Evolutionary conservation across 2,888 invertebrate species (phyloP).

Genomic region (Noctua pronuba): DNA sequence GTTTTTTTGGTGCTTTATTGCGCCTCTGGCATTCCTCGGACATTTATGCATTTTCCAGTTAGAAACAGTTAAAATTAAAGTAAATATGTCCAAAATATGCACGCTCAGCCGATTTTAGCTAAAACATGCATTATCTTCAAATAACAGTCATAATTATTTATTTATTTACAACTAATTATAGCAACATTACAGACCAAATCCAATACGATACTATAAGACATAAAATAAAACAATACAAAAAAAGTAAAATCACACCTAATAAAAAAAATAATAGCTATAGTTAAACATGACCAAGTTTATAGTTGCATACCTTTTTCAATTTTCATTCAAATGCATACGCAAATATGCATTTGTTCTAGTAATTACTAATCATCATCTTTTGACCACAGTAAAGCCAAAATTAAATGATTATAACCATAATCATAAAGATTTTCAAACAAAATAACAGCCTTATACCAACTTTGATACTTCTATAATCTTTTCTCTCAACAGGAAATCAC

Average conservation of each 20-base stretch:
- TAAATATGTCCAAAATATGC: background rate
- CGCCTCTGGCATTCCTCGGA: no score
- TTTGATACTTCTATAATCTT: background rate
- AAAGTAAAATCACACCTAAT: no score
- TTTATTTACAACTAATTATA: no score
- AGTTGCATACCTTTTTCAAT: no score
- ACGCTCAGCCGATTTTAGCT: background rate
- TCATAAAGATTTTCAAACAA: background rate
- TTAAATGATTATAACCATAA: background rate
- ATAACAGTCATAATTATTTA: background rate
- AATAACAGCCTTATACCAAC: background rate
- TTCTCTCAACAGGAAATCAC: constrained; percentile 19
- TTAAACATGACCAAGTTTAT: no score
- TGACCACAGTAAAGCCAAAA: background rate
- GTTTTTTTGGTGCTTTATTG: no score
- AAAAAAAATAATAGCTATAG: no score
- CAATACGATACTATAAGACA: no score
- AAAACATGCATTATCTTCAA: background rate
- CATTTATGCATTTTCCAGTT: no score
- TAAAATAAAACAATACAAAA: no score
- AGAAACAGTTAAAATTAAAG: background rate
- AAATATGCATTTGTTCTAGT: background rate
- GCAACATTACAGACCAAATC: no score
- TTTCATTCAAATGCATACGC: background rate
- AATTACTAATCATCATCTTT: background rate